phyloP scores from a whole-genome alignment of 2,888 invertebrate genomes.

The Macropis europaea region DNA sequence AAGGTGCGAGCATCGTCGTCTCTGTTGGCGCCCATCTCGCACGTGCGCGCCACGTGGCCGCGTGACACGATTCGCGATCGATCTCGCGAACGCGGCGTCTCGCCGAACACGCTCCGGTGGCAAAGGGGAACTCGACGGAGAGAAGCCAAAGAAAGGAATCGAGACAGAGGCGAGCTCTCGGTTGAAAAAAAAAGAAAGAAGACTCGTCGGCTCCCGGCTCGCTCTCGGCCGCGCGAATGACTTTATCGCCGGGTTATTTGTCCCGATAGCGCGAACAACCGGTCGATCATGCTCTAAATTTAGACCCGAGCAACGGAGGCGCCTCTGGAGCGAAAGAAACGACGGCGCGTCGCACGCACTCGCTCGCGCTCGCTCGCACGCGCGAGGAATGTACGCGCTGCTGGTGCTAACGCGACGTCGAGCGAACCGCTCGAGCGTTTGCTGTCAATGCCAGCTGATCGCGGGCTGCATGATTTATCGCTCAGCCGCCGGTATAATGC shows the following conservation, averaged over 20 bases:
- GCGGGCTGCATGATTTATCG: constrained; percentile 37
- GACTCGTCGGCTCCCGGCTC: background rate
- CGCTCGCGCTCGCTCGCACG: constrained; percentile 25
- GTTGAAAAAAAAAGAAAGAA: background rate
- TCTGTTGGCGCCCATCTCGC: constrained; percentile 50
- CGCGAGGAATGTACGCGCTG: constrained; percentile 32
- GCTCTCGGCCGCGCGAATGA: constrained; percentile 39
- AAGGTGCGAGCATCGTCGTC: constrained; percentile 26
- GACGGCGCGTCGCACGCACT: constrained; percentile 11
- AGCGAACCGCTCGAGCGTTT: constrained; percentile 7
- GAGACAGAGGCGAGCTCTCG: background rate
- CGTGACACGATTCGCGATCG: constrained; percentile 25
- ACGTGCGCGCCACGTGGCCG: constrained; percentile 59
- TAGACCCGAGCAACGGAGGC: constrained; percentile 45
- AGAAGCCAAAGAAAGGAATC: background rate
- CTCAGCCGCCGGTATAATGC: constrained; percentile 18
- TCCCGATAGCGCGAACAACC: constrained; percentile 64
- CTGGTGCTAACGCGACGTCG: background rate
- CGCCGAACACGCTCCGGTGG: background rate
- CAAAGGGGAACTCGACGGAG: constrained; percentile 3
- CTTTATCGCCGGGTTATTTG: constrained; percentile 66
- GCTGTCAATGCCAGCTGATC: constrained; percentile 62
- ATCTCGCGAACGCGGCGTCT: background rate
- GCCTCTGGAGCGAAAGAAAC: constrained; percentile 11
- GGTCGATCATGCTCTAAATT: constrained; percentile 70